These are phyloP conservation scores for Procambarus clarkii DNA, from an alignment of 1,140 invertebrate genomes.

Conservation along the genomic window DNA sequence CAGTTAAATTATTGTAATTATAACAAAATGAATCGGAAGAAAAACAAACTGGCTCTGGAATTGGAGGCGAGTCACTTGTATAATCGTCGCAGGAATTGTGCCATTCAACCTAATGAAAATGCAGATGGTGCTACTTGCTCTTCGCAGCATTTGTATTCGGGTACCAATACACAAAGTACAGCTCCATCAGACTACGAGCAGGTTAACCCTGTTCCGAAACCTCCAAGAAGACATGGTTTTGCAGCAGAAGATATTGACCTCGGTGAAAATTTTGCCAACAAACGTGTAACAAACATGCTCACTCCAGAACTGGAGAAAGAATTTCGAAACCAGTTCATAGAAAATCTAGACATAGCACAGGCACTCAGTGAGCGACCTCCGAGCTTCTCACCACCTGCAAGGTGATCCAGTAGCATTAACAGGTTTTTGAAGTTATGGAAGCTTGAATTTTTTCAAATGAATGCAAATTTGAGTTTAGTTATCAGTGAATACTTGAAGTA, in stretches of 20 bases:
- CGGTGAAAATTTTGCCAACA: not conserved
- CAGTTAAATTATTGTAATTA: too few relatives aligned
- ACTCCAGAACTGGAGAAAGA: not conserved
- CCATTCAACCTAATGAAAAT: not conserved
- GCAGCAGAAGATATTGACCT: not conserved
- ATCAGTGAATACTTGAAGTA: too few relatives aligned
- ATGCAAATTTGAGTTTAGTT: too few relatives aligned
- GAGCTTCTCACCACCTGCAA: conserved; percentile 30
- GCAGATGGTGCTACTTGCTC: conserved; percentile 3
- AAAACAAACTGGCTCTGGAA: conserved; percentile 10
- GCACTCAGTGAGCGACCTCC: conserved; percentile 18
- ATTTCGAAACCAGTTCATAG: conserved; percentile 26
- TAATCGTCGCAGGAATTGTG: conserved; percentile 18
- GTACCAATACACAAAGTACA: not conserved
- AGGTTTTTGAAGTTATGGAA: not conserved
- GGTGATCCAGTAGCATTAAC: not conserved
- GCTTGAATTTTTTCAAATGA: not conserved
- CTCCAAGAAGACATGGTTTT: not conserved
- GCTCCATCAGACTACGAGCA: too few relatives aligned
- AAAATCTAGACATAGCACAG: conserved; percentile 14
- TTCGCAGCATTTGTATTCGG: not conserved
- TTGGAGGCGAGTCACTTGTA: conserved; percentile 33
- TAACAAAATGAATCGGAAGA: not conserved
- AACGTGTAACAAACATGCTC: not conserved
- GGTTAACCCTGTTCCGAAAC: conserved; percentile 31